Conservation (phyloP, 2,113 vertebrate species). For the Vombatus ursinus region DNA sequence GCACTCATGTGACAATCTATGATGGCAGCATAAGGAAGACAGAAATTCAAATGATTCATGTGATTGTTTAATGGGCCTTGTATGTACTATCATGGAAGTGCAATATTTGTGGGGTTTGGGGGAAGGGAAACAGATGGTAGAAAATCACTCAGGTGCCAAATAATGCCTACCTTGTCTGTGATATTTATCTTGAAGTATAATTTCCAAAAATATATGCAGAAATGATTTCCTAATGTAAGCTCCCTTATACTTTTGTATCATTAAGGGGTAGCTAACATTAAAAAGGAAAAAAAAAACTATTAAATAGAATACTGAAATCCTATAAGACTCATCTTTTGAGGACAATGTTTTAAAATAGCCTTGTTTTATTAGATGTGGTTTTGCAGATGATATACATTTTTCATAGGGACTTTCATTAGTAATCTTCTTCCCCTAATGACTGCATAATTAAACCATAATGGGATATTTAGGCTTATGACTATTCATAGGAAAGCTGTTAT, state of each 20-base stretch:
- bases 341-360: constrained; percentile 67
- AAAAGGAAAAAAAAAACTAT: constrained; percentile 45
- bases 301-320: constrained; percentile 66
- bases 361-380: constrained; percentile 57
- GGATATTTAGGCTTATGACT: constrained; percentile 76
- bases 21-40: neutral
- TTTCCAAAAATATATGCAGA: constrained; percentile 62
- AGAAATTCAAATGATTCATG: constrained; percentile 32
- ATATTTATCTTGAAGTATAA: constrained; percentile 45
- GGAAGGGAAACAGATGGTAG: constrained; percentile 17
- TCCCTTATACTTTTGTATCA: constrained; percentile 63
- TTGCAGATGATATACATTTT: constrained; percentile 75
- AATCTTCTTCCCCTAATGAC: constrained; percentile 78
- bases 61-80: constrained; percentile 55
- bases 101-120: neutral
- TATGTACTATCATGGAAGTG: constrained; percentile 13
- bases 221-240: constrained; percentile 57
- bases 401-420: constrained; percentile 76
- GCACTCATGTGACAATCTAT: neutral
- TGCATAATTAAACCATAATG: constrained; percentile 81
- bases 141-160: constrained; percentile 64
- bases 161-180: constrained; percentile 29
- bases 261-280: constrained; percentile 65
- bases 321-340: constrained; percentile 65
- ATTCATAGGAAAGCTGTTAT: constrained; percentile 73